Conservation (phyloP, 2,113 vertebrate genomes). For the Thalassarche chlororhynchos region DNA sequence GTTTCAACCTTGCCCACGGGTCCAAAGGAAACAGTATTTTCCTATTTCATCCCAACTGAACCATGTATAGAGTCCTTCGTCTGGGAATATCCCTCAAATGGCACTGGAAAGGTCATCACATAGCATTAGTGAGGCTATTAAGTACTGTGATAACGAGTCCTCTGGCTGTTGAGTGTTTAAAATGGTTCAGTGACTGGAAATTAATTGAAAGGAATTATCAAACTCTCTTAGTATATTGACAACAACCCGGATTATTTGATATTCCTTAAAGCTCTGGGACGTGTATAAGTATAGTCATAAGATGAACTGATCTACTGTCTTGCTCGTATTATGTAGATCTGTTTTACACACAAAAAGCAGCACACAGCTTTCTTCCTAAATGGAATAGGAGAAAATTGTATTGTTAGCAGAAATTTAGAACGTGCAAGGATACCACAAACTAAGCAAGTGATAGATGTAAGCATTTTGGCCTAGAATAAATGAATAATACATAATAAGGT, state of each 20-base stretch:
- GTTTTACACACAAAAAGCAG: neutral
- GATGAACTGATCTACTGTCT: neutral
- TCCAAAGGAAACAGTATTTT: neutral
- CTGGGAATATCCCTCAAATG: neutral
- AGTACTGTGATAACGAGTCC: neutral
- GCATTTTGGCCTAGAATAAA: neutral
- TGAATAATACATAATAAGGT: neutral
- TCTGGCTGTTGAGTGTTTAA: neutral
- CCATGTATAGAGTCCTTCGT: neutral
- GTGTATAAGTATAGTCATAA: neutral
- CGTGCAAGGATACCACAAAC: neutral
- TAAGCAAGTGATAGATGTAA: neutral
- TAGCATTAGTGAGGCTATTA: neutral
- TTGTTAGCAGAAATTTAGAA: neutral
- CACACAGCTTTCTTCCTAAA: neutral
- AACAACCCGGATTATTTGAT: neutral
- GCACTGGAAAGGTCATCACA: neutral
- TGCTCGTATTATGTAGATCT: rapidly evolving
- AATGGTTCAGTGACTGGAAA: neutral
- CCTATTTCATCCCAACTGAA: neutral
- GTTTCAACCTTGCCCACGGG: neutral
- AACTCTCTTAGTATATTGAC: neutral
- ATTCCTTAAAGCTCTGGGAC: neutral
- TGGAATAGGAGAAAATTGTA: neutral
- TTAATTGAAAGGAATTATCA: neutral